These are phyloP conservation scores for Poecilia latipinna DNA, from an alignment of 2,113 vertebrate species.

Conservation along the genomic window DNA sequence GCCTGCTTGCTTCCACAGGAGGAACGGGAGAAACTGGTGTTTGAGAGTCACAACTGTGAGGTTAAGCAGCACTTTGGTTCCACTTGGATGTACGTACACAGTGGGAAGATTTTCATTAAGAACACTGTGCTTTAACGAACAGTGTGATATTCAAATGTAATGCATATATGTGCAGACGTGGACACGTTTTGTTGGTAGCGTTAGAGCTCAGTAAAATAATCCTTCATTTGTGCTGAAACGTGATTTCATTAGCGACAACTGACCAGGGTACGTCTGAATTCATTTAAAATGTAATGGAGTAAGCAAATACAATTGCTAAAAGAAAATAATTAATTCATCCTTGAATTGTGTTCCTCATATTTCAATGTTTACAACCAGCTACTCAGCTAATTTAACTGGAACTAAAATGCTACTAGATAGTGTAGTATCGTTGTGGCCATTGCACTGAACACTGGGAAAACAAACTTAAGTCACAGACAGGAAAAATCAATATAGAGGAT, in stretches of 20 bases:
- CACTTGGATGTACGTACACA: slow-evolving; percentile 48
- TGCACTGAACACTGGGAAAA: not conserved
- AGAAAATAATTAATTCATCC: not conserved
- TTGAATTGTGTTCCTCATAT: not conserved
- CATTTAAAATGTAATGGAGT: not conserved
- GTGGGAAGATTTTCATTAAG: slow-evolving; percentile 27
- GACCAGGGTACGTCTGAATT: not conserved
- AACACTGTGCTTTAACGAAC: slow-evolving; percentile 23
- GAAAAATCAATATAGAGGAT: no score
- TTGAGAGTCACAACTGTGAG: slow-evolving; percentile 60
- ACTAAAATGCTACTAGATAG: not conserved
- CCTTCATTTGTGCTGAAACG: not conserved
- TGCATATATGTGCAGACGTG: not conserved
- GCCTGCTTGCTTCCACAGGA: slow-evolving; percentile 36
- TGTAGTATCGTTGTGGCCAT: not conserved
- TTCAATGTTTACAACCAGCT: not conserved
- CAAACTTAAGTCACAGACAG: no score
- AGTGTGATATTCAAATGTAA: slow-evolving; percentile 5
- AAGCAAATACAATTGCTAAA: not conserved
- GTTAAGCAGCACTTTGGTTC: slow-evolving; percentile 68
- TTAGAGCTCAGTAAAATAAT: not conserved
- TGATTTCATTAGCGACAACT: not conserved
- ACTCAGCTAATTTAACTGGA: not conserved
- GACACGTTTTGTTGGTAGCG: not conserved
- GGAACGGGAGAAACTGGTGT: slow-evolving; percentile 45